A percentile compares a stretch with the other conserved stretches of the same genome.
Evolutionary conservation across 2,797 vertebrate species (phyloP).

Genomic region (Neopelma chrysocephalum): DNA sequence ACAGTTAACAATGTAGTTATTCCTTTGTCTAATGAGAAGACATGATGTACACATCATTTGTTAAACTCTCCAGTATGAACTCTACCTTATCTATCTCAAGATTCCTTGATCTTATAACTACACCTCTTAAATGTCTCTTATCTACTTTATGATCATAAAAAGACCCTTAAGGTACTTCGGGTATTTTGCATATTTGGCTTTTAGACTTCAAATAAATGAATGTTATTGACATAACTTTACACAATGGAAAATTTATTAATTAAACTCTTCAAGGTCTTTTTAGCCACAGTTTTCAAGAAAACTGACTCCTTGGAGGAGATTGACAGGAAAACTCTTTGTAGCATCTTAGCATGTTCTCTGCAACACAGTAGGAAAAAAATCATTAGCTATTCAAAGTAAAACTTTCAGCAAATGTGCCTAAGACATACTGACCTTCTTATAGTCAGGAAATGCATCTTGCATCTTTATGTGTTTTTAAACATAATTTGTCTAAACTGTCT

Average conservation of each 20-base stretch:
- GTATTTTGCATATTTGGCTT: constrained; percentile 37
- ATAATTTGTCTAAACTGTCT: constrained; percentile 93
- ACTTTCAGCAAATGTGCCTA: constrained; percentile 71
- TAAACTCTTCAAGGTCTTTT: constrained; percentile 63
- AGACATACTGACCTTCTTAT: constrained; percentile 76
- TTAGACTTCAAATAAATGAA: constrained; percentile 33
- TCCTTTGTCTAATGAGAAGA: neutral
- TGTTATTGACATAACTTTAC: constrained; percentile 33
- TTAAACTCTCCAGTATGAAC: neutral
- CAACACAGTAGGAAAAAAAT: constrained; percentile 58
- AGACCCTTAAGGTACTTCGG: constrained; percentile 21
- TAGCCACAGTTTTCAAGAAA: constrained; percentile 50
- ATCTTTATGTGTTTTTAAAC: constrained; percentile 91
- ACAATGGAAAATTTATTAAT: constrained; percentile 29
- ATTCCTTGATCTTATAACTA: neutral
- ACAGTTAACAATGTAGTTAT: neutral
- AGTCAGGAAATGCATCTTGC: constrained; percentile 89
- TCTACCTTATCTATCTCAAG: neutral
- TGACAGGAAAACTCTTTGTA: constrained; percentile 55
- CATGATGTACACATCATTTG: neutral
- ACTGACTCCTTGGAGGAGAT: constrained; percentile 21
- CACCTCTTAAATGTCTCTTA: neutral
- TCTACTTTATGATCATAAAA: constrained; percentile 59
- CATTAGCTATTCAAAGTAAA: constrained; percentile 77
- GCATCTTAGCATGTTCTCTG: constrained; percentile 55